Base-by-base conservation (phyloP, 1,140 invertebrate genomes). In the Hycleus phaleratus region DNA sequence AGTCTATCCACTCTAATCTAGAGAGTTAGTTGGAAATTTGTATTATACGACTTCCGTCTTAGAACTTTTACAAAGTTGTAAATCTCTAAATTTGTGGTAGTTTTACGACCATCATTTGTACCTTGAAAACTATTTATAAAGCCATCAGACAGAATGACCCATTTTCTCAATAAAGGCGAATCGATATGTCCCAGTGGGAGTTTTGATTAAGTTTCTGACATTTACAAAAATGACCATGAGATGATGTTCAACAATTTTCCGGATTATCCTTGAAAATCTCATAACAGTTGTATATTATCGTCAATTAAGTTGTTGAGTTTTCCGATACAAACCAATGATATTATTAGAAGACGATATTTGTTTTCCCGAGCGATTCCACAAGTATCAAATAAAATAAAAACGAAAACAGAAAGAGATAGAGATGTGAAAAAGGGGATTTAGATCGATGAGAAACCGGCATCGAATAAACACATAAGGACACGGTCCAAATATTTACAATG, bases 51-150 rank as follows among this genome's bases (percentile, higher is more conserved):
- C 7, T 32, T 32, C 32, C 32, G 32, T 32, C 18, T 18, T 18
- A 18, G 1, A 18, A 18, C 18, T 18, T 18, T 32, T 32, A 32
- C 4, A 51, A 26, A 53, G 48, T 59, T 55, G 55, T 48, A 55
- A 61, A 55, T 49, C 45, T 59, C 50, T 56, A 48, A 58, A 62
- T 62, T 50, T 45, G 48, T 32, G 4, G 32, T 32, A 1, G 18
- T 18, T 18, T 18, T 44, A 47, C 51, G 49, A 58, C 24, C 60
- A 54, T 47, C 39, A 58, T 46, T 32, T 54, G 45, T 46, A 58
- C 62, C 62, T 63, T 63, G 58, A 61, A 60, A 48, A 55, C 38
- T 60, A 56, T 60, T 62, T 49, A 56, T 59, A 49, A 56, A 62
- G 43, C 49, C 18, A 18, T 61, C 49, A 60, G 38, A 11, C 53